phyloP scores from a whole-genome alignment of 2,113 vertebrate genomes.

The Cebidichthys violaceus region DNA sequence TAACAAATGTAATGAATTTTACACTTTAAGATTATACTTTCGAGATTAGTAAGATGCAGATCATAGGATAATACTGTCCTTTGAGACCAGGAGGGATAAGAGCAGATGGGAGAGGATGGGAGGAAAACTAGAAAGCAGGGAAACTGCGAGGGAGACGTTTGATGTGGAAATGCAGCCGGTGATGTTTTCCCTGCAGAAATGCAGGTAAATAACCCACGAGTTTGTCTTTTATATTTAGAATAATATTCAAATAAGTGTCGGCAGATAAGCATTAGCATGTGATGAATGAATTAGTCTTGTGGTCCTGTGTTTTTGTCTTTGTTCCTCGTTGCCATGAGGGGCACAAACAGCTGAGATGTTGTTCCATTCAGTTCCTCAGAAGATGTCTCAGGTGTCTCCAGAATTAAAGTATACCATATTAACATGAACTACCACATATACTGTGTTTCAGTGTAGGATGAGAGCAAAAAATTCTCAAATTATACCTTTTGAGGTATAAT shows the following conservation, averaged over 20 bases:
- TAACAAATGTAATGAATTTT: constrained; percentile 12
- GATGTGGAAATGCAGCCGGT: constrained; percentile 78
- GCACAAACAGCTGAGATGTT: constrained; percentile 36
- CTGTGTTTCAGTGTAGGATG: background rate
- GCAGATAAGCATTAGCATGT: constrained; percentile 55
- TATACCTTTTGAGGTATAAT: constrained; percentile 2
- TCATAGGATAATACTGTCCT: constrained; percentile 12
- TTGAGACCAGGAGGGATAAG: constrained; percentile 29
- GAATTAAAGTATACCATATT: constrained; percentile 4
- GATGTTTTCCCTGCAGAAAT: constrained; percentile 70
- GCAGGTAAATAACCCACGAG: constrained; percentile 78
- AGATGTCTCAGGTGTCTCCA: constrained; percentile 30
- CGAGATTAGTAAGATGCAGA: constrained; percentile 22
- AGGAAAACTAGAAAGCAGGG: constrained; percentile 25
- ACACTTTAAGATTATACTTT: constrained; percentile 14
- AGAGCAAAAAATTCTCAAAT: too few relatives aligned
- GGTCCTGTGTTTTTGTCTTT: constrained; percentile 29
- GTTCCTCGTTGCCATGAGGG: constrained; percentile 40
- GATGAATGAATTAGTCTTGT: constrained; percentile 16
- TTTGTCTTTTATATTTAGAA: constrained; percentile 60
- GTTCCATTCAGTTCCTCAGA: constrained; percentile 36
- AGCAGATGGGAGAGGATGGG: constrained; percentile 28
- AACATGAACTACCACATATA: background rate
- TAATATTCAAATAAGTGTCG: constrained; percentile 67
- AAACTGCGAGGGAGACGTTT: constrained; percentile 62